Conservation (phyloP, 2,797 vertebrate species). For the Vireo griseus region DNA sequence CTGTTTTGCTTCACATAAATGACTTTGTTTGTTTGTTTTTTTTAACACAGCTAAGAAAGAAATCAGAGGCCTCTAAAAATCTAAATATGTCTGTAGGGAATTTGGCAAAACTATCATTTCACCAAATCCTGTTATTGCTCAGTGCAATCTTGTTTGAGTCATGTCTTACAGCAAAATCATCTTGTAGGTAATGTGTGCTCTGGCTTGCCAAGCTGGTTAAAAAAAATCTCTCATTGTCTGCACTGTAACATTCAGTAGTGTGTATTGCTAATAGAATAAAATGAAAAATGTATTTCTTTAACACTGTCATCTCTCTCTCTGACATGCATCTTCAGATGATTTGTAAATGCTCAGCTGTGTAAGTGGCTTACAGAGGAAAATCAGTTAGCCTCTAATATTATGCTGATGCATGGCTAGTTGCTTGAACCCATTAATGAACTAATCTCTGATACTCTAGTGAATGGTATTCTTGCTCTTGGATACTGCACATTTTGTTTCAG, state of each 20-base stretch:
- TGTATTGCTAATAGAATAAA: constrained; percentile 62
- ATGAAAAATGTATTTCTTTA: constrained; percentile 67
- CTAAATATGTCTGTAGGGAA: neutral
- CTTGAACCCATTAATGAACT: constrained; percentile 68
- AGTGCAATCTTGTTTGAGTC: neutral
- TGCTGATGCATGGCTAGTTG: constrained; percentile 66
- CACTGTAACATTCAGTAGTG: constrained; percentile 18
- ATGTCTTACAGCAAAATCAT: neutral
- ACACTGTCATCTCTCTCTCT: constrained; percentile 55
- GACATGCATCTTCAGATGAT: constrained; percentile 61
- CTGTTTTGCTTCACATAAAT: neutral
- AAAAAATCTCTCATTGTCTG: neutral
- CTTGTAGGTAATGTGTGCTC: neutral
- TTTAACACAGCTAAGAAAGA: neutral
- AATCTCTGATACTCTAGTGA: constrained; percentile 59
- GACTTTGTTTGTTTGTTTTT: neutral
- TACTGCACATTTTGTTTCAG: constrained; percentile 28
- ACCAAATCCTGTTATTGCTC: neutral
- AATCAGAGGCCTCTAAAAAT: neutral
- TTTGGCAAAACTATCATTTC: neutral
- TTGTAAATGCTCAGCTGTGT: constrained; percentile 56
- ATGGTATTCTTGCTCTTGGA: constrained; percentile 12
- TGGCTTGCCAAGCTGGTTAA: constrained; percentile 18
- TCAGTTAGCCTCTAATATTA: constrained; percentile 68
- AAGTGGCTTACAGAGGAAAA: constrained; percentile 62